These are phyloP conservation scores for Aporophyla nigra DNA, from an alignment of 2,888 invertebrate species.

Conservation along the genomic window DNA sequence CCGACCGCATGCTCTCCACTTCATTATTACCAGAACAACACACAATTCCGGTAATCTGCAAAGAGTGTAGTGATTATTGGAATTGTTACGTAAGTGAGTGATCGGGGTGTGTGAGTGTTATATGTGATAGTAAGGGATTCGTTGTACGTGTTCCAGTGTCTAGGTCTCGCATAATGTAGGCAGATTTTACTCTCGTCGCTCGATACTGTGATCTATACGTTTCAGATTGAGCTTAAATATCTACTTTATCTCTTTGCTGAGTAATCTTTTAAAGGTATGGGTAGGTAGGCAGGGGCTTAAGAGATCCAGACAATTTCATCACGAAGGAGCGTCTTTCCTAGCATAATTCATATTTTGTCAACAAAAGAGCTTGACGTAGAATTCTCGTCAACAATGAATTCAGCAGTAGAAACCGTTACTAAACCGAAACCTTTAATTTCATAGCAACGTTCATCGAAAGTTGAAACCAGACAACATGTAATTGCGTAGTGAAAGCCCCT, in stretches of 20 bases:
- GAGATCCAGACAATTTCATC: neutral
- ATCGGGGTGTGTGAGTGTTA: neutral
- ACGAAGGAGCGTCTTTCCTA: neutral
- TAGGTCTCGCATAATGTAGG: neutral
- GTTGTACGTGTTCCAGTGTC: neutral
- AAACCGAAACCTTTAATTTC: neutral
- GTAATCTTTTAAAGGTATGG: neutral
- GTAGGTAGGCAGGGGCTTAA: neutral
- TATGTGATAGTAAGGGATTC: neutral
- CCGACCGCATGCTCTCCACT: neutral
- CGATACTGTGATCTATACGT: neutral
- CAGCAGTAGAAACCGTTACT: neutral
- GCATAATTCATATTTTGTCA: neutral
- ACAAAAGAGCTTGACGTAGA: neutral
- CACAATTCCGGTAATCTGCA: neutral
- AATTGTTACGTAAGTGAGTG: neutral
- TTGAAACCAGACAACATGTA: constrained; percentile 38
- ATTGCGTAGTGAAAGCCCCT: constrained; percentile 38
- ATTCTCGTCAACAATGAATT: neutral
- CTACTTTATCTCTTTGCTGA: neutral
- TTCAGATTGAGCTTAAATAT: neutral
- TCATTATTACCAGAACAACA: neutral
- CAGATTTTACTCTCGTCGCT: neutral
- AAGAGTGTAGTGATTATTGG: neutral
- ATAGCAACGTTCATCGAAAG: constrained; percentile 11